Conservation (phyloP, 2,113 vertebrate species). For the Melanocharis versteri region DNA sequence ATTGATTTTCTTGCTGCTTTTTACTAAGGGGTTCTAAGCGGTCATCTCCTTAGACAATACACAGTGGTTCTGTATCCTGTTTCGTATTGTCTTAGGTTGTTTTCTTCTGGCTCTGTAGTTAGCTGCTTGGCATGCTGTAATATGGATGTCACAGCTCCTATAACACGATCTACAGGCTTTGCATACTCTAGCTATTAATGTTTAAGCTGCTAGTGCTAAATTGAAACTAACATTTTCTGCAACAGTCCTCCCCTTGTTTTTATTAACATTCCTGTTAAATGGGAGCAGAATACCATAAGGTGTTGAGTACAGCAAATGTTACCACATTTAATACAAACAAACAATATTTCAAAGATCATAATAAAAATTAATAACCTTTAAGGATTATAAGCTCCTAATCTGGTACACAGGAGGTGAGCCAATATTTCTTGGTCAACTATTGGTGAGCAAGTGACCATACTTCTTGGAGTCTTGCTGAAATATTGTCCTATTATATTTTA, state of each 20-base stretch:
- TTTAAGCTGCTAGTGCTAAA: background rate
- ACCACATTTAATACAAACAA: background rate
- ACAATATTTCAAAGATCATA: background rate
- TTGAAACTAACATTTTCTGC: background rate
- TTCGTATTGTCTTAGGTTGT: background rate
- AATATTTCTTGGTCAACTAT: background rate
- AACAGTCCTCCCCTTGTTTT: background rate
- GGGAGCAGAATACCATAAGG: background rate
- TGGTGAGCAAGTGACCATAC: background rate
- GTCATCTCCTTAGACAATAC: background rate
- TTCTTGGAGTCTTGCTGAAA: background rate
- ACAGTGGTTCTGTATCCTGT: background rate
- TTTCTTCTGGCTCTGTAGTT: background rate
- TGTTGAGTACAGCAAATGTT: background rate
- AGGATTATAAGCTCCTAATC: background rate
- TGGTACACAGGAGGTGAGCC: background rate
- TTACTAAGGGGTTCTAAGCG: background rate
- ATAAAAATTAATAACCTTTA: background rate
- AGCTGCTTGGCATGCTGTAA: accelerated
- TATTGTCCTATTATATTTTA: background rate
- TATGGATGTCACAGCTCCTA: background rate
- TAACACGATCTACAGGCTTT: background rate
- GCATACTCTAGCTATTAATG: background rate
- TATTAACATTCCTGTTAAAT: background rate
- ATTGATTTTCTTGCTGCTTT: background rate